These are phyloP conservation scores for Lagocephalus sceleratus DNA, from an alignment of 2,797 vertebrate genomes.

Conservation along the genomic window DNA sequence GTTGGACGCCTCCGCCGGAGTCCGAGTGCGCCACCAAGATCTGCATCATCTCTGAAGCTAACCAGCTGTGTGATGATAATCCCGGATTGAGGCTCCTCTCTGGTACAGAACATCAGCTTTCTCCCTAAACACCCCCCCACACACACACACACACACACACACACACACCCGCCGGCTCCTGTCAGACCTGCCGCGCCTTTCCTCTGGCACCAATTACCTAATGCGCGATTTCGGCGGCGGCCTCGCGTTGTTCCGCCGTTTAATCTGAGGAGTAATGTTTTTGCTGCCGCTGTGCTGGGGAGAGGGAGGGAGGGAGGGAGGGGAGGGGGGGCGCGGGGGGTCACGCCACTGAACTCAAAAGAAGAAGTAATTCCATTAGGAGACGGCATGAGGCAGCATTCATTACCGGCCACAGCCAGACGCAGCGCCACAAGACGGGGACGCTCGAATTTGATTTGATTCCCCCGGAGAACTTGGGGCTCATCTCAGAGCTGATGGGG, in stretches of 20 bases:
- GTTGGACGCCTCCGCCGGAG: constrained; percentile 3
- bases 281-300: constrained; percentile 49
- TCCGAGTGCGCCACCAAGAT: constrained; percentile 19
- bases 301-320: too few species aligned
- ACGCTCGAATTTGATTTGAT: constrained; percentile 46
- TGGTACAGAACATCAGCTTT: constrained; percentile 15
- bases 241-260: constrained; percentile 49
- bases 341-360: constrained; percentile 55
- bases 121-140: too few species aligned
- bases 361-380: constrained; percentile 68
- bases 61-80: constrained; percentile 37
- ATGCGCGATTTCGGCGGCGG: constrained; percentile 57
- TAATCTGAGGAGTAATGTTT: constrained; percentile 66
- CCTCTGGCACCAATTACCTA: constrained; percentile 66
- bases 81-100: constrained; percentile 33
- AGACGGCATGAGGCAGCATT: constrained; percentile 61
- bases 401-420: constrained; percentile 58
- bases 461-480: constrained; percentile 46
- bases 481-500: constrained; percentile 7
- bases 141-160: constrained; percentile 46
- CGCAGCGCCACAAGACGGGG: constrained; percentile 23
- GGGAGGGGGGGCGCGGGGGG: too few species aligned
- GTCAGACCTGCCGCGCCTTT: constrained; percentile 21
- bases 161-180: constrained; percentile 34
- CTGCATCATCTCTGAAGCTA: constrained; percentile 33